Evolutionary conservation across 2,113 vertebrate species (phyloP).

Genomic region (Taxidea taxus): DNA sequence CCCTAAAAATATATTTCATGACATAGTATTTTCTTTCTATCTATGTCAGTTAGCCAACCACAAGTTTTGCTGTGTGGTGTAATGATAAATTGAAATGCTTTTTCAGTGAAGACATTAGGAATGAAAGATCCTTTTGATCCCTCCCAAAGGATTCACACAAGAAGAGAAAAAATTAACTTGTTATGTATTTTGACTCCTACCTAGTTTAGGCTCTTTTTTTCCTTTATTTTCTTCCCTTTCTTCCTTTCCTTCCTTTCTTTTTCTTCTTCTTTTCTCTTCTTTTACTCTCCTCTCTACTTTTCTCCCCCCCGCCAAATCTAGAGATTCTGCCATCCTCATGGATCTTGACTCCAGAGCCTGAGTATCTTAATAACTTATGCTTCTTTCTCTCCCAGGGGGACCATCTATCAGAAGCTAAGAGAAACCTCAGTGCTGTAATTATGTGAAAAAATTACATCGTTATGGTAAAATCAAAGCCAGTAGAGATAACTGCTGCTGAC

Average conservation of each 20-base stretch:
- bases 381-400: neutral
- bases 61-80: neutral
- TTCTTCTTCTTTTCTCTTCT: accelerated
- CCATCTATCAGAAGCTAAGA: neutral
- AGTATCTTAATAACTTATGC: neutral
- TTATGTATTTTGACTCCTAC: neutral
- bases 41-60: neutral
- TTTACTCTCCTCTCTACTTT: neutral
- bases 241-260: neutral
- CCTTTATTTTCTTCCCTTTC: too few species aligned
- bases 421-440: constrained; percentile 35
- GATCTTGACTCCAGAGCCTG: neutral
- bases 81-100: neutral
- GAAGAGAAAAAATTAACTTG: neutral
- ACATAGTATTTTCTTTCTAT: neutral
- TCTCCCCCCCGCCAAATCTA: neutral
- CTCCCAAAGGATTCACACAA: neutral
- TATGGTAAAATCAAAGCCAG: neutral
- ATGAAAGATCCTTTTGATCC: neutral
- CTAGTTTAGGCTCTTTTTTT: neutral
- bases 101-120: neutral
- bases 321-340: neutral
- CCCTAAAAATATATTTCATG: neutral
- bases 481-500: neutral
- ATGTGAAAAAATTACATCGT: neutral